Percentiles rank a stretch among this genome's conserved stretches.
Evolutionary conservation across 1,140 invertebrate species (phyloP).

Genomic region (Brachionus paranguensis): DNA sequence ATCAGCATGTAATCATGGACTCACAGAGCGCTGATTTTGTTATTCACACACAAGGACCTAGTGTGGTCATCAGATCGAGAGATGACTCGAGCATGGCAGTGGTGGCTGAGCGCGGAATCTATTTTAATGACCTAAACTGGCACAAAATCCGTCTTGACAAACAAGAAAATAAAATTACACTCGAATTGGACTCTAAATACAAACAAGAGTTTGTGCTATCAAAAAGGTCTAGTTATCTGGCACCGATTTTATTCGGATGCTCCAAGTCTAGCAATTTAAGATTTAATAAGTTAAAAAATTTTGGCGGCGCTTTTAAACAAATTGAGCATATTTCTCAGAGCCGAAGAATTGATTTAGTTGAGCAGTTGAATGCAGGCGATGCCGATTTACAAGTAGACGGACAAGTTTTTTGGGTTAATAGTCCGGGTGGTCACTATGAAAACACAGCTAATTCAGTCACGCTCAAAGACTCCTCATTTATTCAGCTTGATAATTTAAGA

Average conservation of each 20-base stretch:
- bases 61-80: not conserved
- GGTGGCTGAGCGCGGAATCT: not conserved
- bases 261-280: not conserved
- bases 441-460: not conserved
- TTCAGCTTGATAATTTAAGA: conserved; percentile 18
- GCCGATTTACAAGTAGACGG: not conserved
- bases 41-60: conserved; percentile 29
- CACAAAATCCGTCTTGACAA: conserved; percentile 1
- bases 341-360: not conserved
- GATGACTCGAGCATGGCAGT: conserved; percentile 12
- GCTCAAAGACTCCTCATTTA: not conserved
- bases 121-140: conserved; percentile 25
- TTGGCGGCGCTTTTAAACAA: not conserved
- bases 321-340: not conserved
- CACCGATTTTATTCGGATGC: not conserved
- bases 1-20: not conserved
- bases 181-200: conserved; percentile 39
- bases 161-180: not conserved
- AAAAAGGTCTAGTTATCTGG: not conserved
- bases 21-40: not conserved
- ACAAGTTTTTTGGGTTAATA: not conserved
- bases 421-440: not conserved
- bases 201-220: not conserved
- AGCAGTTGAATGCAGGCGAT: not conserved
- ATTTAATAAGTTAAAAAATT: conserved; percentile 13